These are phyloP conservation scores for Onychomys arenicola DNA, from an alignment of 2,797 vertebrate genomes.

Conservation along the genomic window DNA sequence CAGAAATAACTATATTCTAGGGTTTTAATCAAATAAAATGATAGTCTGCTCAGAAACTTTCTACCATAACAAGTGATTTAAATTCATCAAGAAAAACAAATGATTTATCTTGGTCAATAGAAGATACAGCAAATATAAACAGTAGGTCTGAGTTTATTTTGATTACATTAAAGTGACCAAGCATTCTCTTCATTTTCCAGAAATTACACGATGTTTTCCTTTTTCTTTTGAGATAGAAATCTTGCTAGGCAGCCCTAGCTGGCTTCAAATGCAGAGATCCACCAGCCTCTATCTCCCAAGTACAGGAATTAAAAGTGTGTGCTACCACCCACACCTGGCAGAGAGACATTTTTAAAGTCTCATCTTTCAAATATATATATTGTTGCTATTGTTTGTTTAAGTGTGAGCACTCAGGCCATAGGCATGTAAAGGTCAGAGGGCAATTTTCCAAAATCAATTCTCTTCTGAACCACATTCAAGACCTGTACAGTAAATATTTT, in stretches of 20 bases:
- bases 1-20: slow-evolving; percentile 53
- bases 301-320: background rate
- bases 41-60: slow-evolving; percentile 51
- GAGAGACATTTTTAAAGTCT: slow-evolving; percentile 26
- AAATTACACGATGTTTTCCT: background rate
- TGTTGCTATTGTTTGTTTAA: background rate
- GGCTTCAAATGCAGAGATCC: background rate
- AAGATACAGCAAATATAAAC: slow-evolving; percentile 35
- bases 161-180: slow-evolving; percentile 9
- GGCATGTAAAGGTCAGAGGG: background rate
- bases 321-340: background rate
- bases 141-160: slow-evolving; percentile 29
- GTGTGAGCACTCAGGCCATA: background rate
- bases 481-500: background rate
- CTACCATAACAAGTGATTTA: slow-evolving; percentile 6
- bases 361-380: background rate
- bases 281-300: background rate
- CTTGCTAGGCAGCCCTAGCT: background rate
- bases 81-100: slow-evolving; percentile 35
- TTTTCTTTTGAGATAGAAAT: background rate
- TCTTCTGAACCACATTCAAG: background rate
- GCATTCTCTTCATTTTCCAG: background rate
- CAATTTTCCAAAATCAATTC: background rate
- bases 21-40: slow-evolving; percentile 28
- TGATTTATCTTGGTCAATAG: slow-evolving; percentile 7